phyloP scores from a whole-genome alignment of 2,888 invertebrate genomes.

The Polyommatus icarus region DNA sequence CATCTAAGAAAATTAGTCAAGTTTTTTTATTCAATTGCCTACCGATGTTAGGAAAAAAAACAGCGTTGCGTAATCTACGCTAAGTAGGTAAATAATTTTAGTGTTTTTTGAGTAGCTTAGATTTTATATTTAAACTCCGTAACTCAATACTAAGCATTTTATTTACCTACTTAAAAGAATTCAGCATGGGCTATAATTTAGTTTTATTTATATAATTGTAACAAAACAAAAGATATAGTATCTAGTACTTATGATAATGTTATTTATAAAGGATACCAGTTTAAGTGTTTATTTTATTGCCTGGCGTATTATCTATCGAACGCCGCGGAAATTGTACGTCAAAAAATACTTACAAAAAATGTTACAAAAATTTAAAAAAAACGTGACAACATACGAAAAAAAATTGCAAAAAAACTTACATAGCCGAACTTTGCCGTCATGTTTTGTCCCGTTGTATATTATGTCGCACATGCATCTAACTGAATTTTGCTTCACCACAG shows the following conservation, averaged over 20 bases:
- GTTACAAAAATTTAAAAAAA: neutral
- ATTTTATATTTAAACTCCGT: neutral
- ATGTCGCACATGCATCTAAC: slow-evolving; percentile 79
- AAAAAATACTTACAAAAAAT: neutral
- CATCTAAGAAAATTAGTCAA: too few relatives aligned
- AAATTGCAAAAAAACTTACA: slow-evolving; percentile 59
- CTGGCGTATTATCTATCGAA: slow-evolving; percentile 29
- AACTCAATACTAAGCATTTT: neutral
- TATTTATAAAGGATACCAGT: slow-evolving; percentile 40
- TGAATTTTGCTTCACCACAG: slow-evolving; percentile 73
- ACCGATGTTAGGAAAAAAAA: neutral
- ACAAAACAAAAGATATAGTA: slow-evolving; percentile 23
- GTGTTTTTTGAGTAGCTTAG: neutral
- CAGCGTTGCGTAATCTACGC: neutral
- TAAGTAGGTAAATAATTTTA: neutral
- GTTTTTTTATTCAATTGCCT: too few relatives aligned
- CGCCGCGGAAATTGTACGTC: slow-evolving; percentile 31
- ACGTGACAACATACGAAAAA: neutral
- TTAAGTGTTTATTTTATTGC: slow-evolving; percentile 41
- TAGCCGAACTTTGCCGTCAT: slow-evolving; percentile 82
- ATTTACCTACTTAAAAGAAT: neutral
- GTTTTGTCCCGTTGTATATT: slow-evolving; percentile 80
- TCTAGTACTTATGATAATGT: slow-evolving; percentile 37
- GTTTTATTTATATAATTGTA: neutral
- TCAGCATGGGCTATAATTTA: neutral